Evolutionary conservation across 2,888 invertebrate species (phyloP).

Genomic region (Halictus quadricinctus): DNA sequence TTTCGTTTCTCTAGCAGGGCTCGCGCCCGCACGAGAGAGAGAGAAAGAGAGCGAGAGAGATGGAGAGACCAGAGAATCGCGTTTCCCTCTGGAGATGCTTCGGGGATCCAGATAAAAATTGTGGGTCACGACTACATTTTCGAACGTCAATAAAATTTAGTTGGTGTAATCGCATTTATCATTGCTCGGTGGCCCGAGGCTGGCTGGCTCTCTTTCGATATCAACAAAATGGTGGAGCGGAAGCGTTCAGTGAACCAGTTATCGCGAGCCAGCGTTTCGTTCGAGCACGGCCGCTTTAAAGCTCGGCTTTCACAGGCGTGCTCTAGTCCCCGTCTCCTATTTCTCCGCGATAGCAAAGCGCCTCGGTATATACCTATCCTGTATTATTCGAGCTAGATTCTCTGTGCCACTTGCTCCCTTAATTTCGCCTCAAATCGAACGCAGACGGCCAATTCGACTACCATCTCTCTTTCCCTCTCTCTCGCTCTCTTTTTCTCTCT

Average conservation of each 20-base stretch:
- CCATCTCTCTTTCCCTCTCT: neutral
- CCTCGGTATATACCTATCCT: slow-evolving; percentile 20
- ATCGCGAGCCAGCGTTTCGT: slow-evolving; percentile 38
- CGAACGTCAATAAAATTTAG: slow-evolving; percentile 57
- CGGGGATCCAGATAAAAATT: slow-evolving; percentile 48
- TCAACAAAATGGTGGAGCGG: slow-evolving; percentile 46
- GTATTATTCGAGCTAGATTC: slow-evolving; percentile 49
- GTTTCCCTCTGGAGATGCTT: neutral
- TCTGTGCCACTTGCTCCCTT: slow-evolving; percentile 37
- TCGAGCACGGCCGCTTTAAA: slow-evolving; percentile 33
- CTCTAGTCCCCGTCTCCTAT: slow-evolving; percentile 12
- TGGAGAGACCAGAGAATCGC: neutral
- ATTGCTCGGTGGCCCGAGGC: slow-evolving; percentile 24
- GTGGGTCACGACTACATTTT: slow-evolving; percentile 43
- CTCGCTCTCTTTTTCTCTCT: neutral
- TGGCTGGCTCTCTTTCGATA: slow-evolving; percentile 40
- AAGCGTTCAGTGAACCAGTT: slow-evolving; percentile 46
- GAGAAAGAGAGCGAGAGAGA: too few species aligned
- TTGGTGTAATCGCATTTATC: slow-evolving; percentile 57
- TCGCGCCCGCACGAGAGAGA: neutral
- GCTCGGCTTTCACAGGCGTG: slow-evolving; percentile 41
- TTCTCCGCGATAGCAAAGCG: slow-evolving; percentile 39
- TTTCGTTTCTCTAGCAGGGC: neutral
- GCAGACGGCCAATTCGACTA: slow-evolving; percentile 12
- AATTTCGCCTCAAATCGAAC: slow-evolving; percentile 38